phyloP scores from a whole-genome alignment of 2,888 invertebrate genomes.

The Ptilodon capucinus region DNA sequence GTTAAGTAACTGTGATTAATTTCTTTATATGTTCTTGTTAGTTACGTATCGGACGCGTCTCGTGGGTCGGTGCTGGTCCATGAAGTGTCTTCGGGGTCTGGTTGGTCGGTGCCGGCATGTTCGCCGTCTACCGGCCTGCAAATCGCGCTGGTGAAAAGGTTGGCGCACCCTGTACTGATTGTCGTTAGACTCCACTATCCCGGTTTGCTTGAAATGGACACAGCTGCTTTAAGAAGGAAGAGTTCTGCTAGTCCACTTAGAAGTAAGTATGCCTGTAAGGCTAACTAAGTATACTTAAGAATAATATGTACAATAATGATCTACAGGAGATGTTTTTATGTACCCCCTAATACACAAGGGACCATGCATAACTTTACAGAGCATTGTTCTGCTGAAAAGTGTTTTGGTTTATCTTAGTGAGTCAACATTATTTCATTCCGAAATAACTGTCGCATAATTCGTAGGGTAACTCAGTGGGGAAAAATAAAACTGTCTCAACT shows the following conservation, averaged over 20 bases:
- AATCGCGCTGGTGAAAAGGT: slow-evolving; percentile 82
- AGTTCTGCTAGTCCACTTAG: slow-evolving; percentile 75
- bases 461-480: too few relatives aligned
- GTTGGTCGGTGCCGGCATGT: slow-evolving; percentile 84
- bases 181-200: slow-evolving; percentile 85
- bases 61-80: slow-evolving; percentile 86
- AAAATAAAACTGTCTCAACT: too few relatives aligned
- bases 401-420: too few relatives aligned
- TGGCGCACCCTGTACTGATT: slow-evolving; percentile 82
- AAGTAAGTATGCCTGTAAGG: slow-evolving; percentile 30
- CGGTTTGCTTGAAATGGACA: slow-evolving; percentile 84
- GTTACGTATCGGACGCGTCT: slow-evolving; percentile 87
- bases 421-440: too few relatives aligned
- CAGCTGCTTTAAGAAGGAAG: slow-evolving; percentile 83
- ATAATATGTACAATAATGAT: too few relatives aligned
- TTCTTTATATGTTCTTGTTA: slow-evolving; percentile 29
- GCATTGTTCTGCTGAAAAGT: too few relatives aligned
- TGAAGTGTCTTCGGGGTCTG: slow-evolving; percentile 83
- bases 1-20: neutral
- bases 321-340: too few relatives aligned
- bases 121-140: slow-evolving; percentile 85
- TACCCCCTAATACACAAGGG: too few relatives aligned
- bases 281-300: neutral
- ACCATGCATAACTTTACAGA: too few relatives aligned
- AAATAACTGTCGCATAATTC: too few relatives aligned